Base-by-base conservation (phyloP, 2,113 vertebrate genomes). In the Scopus umbretta region DNA sequence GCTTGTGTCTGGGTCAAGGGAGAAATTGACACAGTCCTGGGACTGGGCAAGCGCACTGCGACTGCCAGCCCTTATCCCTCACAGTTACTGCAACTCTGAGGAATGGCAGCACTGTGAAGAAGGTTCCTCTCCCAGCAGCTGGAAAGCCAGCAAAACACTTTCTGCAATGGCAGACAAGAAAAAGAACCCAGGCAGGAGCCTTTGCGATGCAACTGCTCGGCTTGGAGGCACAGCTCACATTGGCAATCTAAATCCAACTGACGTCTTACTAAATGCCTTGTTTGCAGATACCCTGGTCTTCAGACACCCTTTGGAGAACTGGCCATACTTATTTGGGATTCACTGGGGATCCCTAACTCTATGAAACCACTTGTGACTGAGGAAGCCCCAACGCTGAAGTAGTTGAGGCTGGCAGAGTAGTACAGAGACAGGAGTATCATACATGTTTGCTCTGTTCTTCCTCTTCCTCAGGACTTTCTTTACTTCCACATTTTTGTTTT, bases 41-140 rank as follows among this genome's bases (percentile, higher is more conserved):
- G 42, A 34, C 12, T 2, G 2, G 11, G 30, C 27, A 67, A 63
- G 42, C 0, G 0, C 15, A 5, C 5, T 22, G 42, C 1, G 1
- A 14, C 63, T 90, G 40, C 55, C 40, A 61, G 43, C 26, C 30
- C 49, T 72, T 1, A 0, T 65, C 32, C 20, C 15, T 61, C 4
- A 1, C 43, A 32, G 25, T 38, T 34, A 8, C 49, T 38, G 26
- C 1, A 2, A 25, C 36, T 56, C 21, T 1, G 0, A 19, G 13
- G 14, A 20, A 32, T 25, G 26, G 34, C 15, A 86, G 53, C 16
- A 19, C 26, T 0, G 2, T 26, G 59, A 40, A 6, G 13, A 76
- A 45, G 2, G 5, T 5, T 73, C 22, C 40, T 6, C 38, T 68
- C 14, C 8, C 49, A 50, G 53, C 21, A 59, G 32, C 55, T 11